Evolutionary conservation across 2,113 vertebrate species (phyloP).

Genomic region (Argyrosomus japonicus): DNA sequence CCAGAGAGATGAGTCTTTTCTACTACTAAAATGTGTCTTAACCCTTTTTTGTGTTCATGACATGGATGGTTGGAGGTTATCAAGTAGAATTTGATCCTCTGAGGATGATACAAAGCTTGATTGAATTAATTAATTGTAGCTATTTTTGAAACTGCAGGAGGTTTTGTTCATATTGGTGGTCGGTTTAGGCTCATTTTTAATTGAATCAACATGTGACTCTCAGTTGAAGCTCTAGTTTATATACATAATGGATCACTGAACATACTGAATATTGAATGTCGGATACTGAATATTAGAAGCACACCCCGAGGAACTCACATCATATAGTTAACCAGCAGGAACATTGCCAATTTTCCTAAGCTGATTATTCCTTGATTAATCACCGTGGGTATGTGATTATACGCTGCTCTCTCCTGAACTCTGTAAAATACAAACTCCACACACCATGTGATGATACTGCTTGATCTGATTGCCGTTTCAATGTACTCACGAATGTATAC

Average conservation of each 20-base stretch:
- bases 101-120: neutral
- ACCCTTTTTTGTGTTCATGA: neutral
- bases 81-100: too few species aligned
- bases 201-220: neutral
- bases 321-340: slow-evolving; percentile 60
- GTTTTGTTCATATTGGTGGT: neutral
- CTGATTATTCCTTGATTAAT: slow-evolving; percentile 72
- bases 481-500: slow-evolving; percentile 32
- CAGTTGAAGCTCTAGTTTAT: slow-evolving; percentile 10
- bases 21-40: neutral
- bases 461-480: slow-evolving; percentile 10
- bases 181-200: neutral
- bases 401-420: slow-evolving; percentile 25
- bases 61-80: too few species aligned
- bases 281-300: slow-evolving; percentile 19
- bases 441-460: slow-evolving; percentile 6
- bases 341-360: slow-evolving; percentile 64
- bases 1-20: neutral
- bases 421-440: slow-evolving; percentile 18
- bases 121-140: neutral
- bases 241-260: slow-evolving; percentile 16
- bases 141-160: neutral
- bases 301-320: slow-evolving; percentile 9
- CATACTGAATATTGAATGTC: slow-evolving; percentile 16
- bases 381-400: slow-evolving; percentile 67